phyloP scores from a whole-genome alignment of 2,797 vertebrate genomes.

The Chelonia mydas region DNA sequence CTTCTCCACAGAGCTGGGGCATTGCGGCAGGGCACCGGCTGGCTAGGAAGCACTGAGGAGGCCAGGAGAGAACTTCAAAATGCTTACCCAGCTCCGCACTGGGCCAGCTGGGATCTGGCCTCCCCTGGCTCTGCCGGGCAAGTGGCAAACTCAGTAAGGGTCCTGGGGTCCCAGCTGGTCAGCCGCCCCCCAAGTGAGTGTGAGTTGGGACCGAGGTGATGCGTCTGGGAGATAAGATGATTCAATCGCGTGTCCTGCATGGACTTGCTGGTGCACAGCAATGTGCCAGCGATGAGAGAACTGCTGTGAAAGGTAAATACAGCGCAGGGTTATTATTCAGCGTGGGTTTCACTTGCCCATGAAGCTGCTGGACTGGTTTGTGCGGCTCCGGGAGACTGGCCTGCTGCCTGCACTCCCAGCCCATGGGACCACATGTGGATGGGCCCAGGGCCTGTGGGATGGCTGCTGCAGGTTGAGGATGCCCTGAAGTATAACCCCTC shows the following conservation, averaged over 20 bases:
- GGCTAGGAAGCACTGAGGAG: background rate
- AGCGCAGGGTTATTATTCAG: slow-evolving; percentile 22
- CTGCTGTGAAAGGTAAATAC: slow-evolving; percentile 35
- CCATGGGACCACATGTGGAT: background rate
- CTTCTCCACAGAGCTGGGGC: background rate
- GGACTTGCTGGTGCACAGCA: slow-evolving; percentile 4
- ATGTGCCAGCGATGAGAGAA: slow-evolving; percentile 36
- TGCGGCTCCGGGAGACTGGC: background rate
- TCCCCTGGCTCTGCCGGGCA: background rate
- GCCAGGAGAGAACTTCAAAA: background rate
- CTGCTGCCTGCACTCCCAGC: background rate
- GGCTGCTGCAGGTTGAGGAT: background rate
- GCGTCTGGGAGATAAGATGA: slow-evolving; percentile 32
- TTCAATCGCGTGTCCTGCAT: slow-evolving; percentile 27
- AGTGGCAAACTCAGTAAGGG: background rate
- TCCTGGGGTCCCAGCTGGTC: background rate
- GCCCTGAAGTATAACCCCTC: background rate
- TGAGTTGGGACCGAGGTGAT: slow-evolving; percentile 17
- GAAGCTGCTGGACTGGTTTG: slow-evolving; percentile 39
- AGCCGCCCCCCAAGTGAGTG: background rate
- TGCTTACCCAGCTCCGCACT: background rate
- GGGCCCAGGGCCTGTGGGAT: background rate
- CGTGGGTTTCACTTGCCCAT: slow-evolving; percentile 35
- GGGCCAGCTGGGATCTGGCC: background rate
- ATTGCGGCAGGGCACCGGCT: no score